A percentile compares a stretch with the other conserved stretches of the same genome.
Conservation (phyloP, 2,113 vertebrate genomes). For the Istiophorus platypterus region DNA sequence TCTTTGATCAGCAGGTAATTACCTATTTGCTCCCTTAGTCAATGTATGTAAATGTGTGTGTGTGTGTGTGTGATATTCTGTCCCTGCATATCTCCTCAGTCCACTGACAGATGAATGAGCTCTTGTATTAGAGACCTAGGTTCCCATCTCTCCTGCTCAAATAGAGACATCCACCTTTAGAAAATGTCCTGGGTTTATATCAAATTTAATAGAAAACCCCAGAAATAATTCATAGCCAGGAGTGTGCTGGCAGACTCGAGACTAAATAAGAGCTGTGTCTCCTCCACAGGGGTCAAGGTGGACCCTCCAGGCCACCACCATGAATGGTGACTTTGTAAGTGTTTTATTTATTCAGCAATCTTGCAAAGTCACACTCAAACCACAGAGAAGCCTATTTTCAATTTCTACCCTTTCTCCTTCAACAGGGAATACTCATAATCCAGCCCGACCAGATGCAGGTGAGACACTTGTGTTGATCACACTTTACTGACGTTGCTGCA, state of each 20-base stretch:
- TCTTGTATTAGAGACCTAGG: no score
- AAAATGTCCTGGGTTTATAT: no score
- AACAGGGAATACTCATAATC: conserved; percentile 87
- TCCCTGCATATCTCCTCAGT: neutral
- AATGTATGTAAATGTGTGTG: neutral
- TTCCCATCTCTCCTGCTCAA: no score
- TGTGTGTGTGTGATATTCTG: neutral
- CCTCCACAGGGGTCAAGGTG: conserved; percentile 92
- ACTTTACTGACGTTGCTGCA: no score
- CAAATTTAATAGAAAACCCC: no score
- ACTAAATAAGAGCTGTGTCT: conserved; percentile 9
- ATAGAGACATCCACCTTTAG: no score
- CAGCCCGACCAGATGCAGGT: conserved; percentile 99
- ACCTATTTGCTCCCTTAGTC: no score
- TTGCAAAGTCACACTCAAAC: neutral
- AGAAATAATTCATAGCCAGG: no score
- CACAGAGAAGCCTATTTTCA: neutral
- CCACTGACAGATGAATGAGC: neutral
- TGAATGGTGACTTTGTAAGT: conserved; percentile 94
- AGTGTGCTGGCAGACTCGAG: neutral
- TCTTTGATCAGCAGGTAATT: conserved; percentile 97
- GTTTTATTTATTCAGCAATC: neutral
- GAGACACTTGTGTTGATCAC: conserved; percentile 13
- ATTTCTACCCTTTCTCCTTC: neutral
- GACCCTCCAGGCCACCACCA: conserved; percentile 95